Evolutionary conservation across 2,113 vertebrate genomes (phyloP), one percentile per base, ranked within the genome.

Genomic region (Amia ocellicauda): DNA sequence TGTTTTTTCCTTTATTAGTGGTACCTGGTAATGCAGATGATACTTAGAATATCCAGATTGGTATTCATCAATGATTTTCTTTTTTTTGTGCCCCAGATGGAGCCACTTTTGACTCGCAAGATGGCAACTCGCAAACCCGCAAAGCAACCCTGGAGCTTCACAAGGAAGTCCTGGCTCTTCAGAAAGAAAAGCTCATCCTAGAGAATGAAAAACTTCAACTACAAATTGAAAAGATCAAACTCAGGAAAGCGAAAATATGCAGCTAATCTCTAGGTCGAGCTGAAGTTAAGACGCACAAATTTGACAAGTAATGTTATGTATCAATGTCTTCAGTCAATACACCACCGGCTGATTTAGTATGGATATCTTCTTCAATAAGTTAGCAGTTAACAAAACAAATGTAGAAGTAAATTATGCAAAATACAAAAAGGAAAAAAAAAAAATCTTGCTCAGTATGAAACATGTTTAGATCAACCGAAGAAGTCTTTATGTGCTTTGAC

Each of bases 121-220:
- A 47, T 47, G 45, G 45, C 5, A 47, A 5, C 45, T 47, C 45
- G 13, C 45, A 54, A 14, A 54, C 10, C 10, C 20, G 14, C 20
- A 54, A 54, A 24, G 51, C 51, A 11, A 54, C 24, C 11, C 20
- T 54, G 51, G 24, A 54, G 24, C 20, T 54, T 19, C 51, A 54
- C 51, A 54, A 54, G 51, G 51, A 54, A 54, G 51, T 54, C 20
- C 22, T 54, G 51, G 51, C 20, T 10, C 51, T 54, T 54, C 51
- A 54, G 20, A 54, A 54, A 54, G 51, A 54, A 27, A 54, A 54
- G 22, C 51, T 54, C 10, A 19, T 54, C 11, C 22, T 54, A 54
- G 51, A 54, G 22, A 54, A 54, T 54, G 51, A 54, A 24, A 54
- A 54, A 2, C 51, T 54, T 24, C 51, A 54, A 54, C 51, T 54